Percentiles rank a stretch among this genome's conserved stretches.
phyloP scores from a whole-genome alignment of 2,797 vertebrate genomes.

The Periparus ater region DNA sequence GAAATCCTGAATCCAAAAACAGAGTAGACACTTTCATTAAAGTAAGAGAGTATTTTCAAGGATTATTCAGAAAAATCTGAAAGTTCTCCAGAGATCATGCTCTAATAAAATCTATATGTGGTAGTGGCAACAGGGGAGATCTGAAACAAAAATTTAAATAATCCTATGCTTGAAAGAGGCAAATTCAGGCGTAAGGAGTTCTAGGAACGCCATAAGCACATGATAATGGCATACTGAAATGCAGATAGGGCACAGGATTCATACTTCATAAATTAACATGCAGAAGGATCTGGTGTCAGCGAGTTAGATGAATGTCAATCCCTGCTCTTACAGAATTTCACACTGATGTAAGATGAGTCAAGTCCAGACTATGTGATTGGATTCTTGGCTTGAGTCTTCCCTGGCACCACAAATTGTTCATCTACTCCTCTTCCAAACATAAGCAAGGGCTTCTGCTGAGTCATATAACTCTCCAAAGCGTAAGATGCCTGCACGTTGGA shows the following conservation, averaged over 20 bases:
- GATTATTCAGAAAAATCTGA: not conserved
- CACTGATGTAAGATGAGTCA: not conserved
- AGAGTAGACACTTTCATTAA: not conserved
- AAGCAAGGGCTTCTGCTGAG: not conserved
- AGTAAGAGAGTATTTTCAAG: not conserved
- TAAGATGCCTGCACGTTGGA: not conserved
- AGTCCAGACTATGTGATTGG: not conserved
- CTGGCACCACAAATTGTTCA: not conserved
- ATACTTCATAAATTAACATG: not conserved
- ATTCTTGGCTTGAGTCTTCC: not conserved
- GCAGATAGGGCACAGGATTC: not conserved
- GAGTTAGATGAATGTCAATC: not conserved
- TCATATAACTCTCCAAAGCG: not conserved
- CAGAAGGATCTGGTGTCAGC: not conserved
- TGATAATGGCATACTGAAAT: not conserved
- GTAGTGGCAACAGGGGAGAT: not conserved
- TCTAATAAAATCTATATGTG: not conserved
- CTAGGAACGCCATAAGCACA: not conserved
- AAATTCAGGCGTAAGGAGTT: not conserved
- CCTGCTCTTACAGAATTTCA: not conserved
- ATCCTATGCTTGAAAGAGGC: not conserved
- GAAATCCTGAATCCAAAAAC: not conserved
- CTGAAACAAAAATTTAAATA: not conserved
- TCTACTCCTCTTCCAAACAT: not conserved
- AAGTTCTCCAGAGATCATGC: not conserved